These are phyloP conservation scores for Rhagonycha lutea DNA, from an alignment of 2,888 invertebrate species.

Conservation along the genomic window DNA sequence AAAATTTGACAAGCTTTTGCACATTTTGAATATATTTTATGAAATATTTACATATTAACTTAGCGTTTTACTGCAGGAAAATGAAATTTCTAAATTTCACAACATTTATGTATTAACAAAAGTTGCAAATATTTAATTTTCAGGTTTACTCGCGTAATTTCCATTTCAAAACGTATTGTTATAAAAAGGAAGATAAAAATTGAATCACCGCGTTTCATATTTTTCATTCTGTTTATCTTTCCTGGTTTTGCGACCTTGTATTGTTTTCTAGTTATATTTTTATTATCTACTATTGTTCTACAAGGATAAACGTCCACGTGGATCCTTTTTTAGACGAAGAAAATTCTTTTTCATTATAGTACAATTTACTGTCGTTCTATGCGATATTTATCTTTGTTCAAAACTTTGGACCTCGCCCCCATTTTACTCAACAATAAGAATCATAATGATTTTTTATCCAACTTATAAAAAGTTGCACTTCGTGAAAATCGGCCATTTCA, in stretches of 20 bases:
- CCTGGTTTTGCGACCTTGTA: not conserved
- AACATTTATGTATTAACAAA: not conserved
- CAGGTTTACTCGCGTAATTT: not conserved
- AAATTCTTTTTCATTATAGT: no score
- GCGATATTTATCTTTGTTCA: no score
- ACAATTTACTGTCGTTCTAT: no score
- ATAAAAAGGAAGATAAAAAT: not conserved
- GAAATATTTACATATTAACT: not conserved
- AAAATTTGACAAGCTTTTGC: not conserved
- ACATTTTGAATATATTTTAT: not conserved
- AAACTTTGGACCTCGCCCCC: no score
- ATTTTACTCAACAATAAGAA: no score
- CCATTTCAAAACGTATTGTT: not conserved
- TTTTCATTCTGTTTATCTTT: not conserved
- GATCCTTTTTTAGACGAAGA: no score
- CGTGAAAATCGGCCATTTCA: no score
- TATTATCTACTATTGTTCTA: not conserved
- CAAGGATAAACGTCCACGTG: no score
- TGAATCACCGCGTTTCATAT: not conserved
- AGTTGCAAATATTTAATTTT: not conserved
- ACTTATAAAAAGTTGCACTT: no score
- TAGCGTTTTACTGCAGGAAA: not conserved
- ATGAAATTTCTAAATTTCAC: not conserved
- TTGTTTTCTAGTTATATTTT: not conserved
- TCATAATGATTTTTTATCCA: no score